A percentile compares a stretch with the other conserved stretches of the same genome.
Evolutionary conservation across 2,888 invertebrate species (phyloP).

Genomic region (Cosmopolites sordidus): DNA sequence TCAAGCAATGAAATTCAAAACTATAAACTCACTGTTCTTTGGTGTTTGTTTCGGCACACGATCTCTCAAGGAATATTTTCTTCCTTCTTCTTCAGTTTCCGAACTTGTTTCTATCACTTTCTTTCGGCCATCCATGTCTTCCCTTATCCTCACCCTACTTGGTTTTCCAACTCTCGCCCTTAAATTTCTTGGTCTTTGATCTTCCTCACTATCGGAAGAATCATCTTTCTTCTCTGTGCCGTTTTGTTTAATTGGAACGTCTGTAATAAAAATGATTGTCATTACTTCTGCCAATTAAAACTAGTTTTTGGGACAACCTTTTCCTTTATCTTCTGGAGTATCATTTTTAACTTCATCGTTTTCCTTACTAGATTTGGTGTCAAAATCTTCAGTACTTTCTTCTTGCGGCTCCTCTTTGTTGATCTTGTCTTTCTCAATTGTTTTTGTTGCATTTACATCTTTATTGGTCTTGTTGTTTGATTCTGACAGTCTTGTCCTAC

Average conservation of each 20-base stretch:
- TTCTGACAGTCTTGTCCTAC: slow-evolving; percentile 9
- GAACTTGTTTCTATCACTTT: slow-evolving; percentile 31
- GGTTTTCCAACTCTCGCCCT: slow-evolving; percentile 7
- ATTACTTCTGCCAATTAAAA: background rate
- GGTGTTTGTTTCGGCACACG: slow-evolving; percentile 41
- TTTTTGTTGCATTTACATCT: slow-evolving; percentile 2
- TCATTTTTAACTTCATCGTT: slow-evolving; percentile 9
- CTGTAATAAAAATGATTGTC: background rate
- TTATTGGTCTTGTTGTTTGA: slow-evolving; percentile 14
- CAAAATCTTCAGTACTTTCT: slow-evolving; percentile 21
- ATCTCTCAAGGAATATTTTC: slow-evolving; percentile 42
- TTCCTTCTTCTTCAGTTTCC: slow-evolving; percentile 37
- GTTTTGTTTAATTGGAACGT: background rate
- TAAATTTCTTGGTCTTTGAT: slow-evolving; percentile 13
- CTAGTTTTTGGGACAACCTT: background rate
- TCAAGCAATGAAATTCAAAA: too few species aligned
- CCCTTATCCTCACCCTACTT: slow-evolving; percentile 11
- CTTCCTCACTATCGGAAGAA: slow-evolving; percentile 29
- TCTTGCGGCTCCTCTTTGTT: slow-evolving; percentile 24
- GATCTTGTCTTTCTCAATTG: slow-evolving; percentile 21
- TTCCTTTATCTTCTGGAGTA: background rate
- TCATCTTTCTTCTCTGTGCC: background rate
- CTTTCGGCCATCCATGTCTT: slow-evolving; percentile 7
- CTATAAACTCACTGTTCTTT: slow-evolving; percentile 38
- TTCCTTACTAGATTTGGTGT: slow-evolving; percentile 21